These are phyloP conservation scores for Heliothis subflexa DNA, from an alignment of 1,140 invertebrate genomes.

Conservation along the genomic window DNA sequence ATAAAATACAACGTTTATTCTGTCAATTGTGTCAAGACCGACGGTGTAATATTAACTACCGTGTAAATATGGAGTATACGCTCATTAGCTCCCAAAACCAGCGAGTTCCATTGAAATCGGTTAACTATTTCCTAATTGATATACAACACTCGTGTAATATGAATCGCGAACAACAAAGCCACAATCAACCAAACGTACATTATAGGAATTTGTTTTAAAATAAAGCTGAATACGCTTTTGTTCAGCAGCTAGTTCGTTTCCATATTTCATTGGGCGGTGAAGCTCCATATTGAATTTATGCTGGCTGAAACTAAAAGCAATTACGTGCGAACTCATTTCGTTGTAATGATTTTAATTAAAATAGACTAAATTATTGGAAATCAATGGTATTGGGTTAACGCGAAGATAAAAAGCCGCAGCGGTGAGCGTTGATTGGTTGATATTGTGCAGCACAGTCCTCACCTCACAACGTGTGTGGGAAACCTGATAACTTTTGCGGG, in stretches of 20 bases:
- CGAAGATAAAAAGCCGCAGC: conserved; percentile 33
- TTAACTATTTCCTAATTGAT: conserved; percentile 40
- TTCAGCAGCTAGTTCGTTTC: conserved; percentile 34
- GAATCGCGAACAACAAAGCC: conserved; percentile 35
- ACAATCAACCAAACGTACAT: conserved; percentile 37
- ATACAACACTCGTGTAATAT: conserved; percentile 37
- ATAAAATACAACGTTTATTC: background rate
- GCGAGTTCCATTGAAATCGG: conserved; percentile 19
- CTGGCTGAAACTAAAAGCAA: conserved; percentile 41
- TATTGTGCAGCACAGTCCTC: background rate
- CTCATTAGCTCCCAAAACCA: conserved; percentile 5
- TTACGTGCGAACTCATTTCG: conserved; percentile 34
- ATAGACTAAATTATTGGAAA: conserved; percentile 37
- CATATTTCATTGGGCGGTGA: conserved; percentile 35
- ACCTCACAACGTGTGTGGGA: conserved; percentile 23
- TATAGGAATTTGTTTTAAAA: conserved; percentile 43
- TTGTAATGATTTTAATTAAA: conserved; percentile 43
- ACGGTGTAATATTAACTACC: background rate
- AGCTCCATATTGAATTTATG: conserved; percentile 37
- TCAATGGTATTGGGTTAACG: conserved; percentile 12
- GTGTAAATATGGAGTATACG: conserved; percentile 1
- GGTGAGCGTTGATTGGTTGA: conserved; percentile 6
- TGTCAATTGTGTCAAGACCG: background rate
- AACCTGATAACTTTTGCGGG: conserved; percentile 14
- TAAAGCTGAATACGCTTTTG: conserved; percentile 40